Evolutionary conservation across 2,113 vertebrate species (phyloP).

Genomic region (Gopherus flavomarginatus): DNA sequence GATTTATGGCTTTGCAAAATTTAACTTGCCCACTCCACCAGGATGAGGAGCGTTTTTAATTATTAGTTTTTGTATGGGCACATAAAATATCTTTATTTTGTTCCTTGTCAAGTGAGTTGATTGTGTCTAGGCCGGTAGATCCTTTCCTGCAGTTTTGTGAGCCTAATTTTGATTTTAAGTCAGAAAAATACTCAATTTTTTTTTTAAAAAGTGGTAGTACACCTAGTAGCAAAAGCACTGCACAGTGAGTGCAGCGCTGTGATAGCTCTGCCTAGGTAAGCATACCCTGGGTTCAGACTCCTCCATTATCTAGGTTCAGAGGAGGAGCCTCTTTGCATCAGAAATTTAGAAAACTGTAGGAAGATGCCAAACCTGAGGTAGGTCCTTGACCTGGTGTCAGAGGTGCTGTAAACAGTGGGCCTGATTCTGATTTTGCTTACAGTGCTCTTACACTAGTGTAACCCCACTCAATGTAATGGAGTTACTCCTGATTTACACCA

Average conservation of each 20-base stretch:
- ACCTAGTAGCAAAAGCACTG: no score
- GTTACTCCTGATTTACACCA: background rate
- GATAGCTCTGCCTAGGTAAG: background rate
- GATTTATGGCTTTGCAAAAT: background rate
- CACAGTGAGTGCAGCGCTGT: background rate
- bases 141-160: background rate
- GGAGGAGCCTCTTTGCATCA: background rate
- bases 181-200: background rate
- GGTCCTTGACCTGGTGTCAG: background rate
- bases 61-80: background rate
- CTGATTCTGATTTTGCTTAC: background rate
- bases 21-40: rapidly evolving
- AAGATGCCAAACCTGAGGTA: rapidly evolving
- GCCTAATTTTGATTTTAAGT: rapidly evolving
- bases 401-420: no score
- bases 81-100: background rate
- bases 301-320: background rate
- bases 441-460: background rate
- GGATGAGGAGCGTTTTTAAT: background rate
- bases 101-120: background rate
- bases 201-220: background rate
- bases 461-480: background rate
- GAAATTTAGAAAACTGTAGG: background rate
- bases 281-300: background rate
- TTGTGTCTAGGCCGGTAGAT: background rate